Evolutionary conservation across 2,113 vertebrate species (phyloP).

Genomic region (Corapipo altera): DNA sequence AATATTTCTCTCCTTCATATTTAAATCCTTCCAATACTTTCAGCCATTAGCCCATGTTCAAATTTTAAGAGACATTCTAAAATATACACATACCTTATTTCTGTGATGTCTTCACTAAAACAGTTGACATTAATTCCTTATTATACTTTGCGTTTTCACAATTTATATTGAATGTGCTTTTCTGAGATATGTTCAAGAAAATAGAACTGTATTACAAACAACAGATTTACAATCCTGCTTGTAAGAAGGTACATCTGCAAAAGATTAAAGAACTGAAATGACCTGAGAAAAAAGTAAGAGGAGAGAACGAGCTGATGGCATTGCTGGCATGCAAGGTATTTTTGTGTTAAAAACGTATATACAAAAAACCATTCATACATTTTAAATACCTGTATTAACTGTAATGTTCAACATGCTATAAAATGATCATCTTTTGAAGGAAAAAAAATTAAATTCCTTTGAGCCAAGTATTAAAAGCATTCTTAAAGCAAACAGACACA

Average conservation of each 20-base stretch:
- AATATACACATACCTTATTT: not conserved
- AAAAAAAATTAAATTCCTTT: slow-evolving; percentile 4
- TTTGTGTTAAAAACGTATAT: not conserved
- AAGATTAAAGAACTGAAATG: slow-evolving; percentile 8
- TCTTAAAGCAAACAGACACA: slow-evolving; percentile 57
- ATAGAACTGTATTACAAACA: not conserved
- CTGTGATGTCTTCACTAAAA: not conserved
- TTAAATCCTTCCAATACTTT: not conserved
- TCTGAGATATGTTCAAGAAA: not conserved
- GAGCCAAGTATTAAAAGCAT: slow-evolving; percentile 71
- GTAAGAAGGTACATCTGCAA: not conserved
- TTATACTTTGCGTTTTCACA: not conserved
- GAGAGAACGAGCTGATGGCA: not conserved
- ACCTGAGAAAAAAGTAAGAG: not conserved
- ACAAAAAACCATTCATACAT: not conserved
- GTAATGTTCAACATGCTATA: not conserved
- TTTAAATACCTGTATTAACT: slow-evolving; percentile 20
- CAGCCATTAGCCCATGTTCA: not conserved
- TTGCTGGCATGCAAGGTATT: not conserved
- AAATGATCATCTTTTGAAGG: not conserved
- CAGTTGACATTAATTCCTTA: not conserved
- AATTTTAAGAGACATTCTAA: not conserved
- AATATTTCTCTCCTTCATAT: not conserved
- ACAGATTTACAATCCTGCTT: not conserved
- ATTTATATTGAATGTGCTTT: not conserved